Conservation (phyloP, 2,888 invertebrate genomes). For the Ectropis crepuscularia region DNA sequence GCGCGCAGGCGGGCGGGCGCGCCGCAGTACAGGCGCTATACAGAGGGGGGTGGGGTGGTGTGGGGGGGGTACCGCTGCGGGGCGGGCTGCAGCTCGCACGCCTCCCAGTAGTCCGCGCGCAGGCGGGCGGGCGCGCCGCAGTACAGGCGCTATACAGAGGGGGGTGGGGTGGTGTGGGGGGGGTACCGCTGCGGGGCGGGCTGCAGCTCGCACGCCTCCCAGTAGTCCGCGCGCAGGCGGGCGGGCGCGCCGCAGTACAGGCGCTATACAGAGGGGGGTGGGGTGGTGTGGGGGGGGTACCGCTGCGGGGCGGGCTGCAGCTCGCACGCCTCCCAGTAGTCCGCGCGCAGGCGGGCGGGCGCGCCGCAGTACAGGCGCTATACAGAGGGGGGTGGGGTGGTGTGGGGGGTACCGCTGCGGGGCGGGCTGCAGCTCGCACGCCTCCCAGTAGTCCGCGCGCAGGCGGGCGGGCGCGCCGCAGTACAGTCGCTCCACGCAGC, state of each 20-base stretch:
- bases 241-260: slow-evolving; percentile 91
- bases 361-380: slow-evolving; percentile 81
- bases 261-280: slow-evolving; percentile 68
- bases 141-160: slow-evolving; percentile 88
- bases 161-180: not conserved
- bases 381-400: not conserved
- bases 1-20: slow-evolving; percentile 88
- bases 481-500: slow-evolving; percentile 92
- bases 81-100: slow-evolving; percentile 75
- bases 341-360: slow-evolving; percentile 91
- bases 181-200: slow-evolving; percentile 63
- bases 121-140: slow-evolving; percentile 88
- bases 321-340: slow-evolving; percentile 82
- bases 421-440: slow-evolving; percentile 75
- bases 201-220: slow-evolving; percentile 87
- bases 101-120: slow-evolving; percentile 93
- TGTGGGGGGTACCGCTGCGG: slow-evolving; percentile 55
- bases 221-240: slow-evolving; percentile 91
- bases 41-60: not conserved
- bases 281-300: slow-evolving; percentile 51
- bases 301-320: slow-evolving; percentile 94
- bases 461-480: slow-evolving; percentile 88
- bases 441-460: slow-evolving; percentile 93
- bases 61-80: slow-evolving; percentile 57
- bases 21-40: slow-evolving; percentile 89